Base-by-base conservation (phyloP, 2,113 vertebrate species). In the Agapornis roseicollis region DNA sequence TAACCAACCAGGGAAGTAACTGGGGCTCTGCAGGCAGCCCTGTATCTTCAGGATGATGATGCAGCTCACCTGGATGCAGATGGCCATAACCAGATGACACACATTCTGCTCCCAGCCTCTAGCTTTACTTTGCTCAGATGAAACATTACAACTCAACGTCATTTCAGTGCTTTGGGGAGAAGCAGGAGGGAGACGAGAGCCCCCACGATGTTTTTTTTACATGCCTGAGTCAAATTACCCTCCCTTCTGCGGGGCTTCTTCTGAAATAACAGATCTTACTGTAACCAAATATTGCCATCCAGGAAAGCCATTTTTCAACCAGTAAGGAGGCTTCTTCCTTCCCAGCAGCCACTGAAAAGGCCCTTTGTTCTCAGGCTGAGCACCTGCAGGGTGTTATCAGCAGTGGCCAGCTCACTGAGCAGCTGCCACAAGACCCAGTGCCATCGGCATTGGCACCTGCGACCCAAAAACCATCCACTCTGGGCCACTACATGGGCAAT, bases 361-460 rank as follows among this genome's bases (percentile, higher is more conserved):
- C 95, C 89, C 99, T 99, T 99, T 99, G 99, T 99, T 98, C 97
- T 90, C 82, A 0, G 90, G 81, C 88, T 80, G 98, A 98, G 98
- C 99, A 99, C 99, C 99, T 99, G 99, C 98, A 98, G 98, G 90
- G 97, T 82, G 97, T 97, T 98, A 98, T 98, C 97, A 89, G 85
- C 96, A 88, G 95, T 44, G 78, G 94, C 86, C 27, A 0, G 55
- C 2, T 3, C 5, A 3, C 20, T 14, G 76, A 92, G 82, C 93
- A 96, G 82, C 93, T 92, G 95, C 13, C 39, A 60, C 72, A 63
- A 63, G 94, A 90, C 92, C 93, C 78, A 23, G 23, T 85, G 80
- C n/a, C 94, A 68, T 25, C 73, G 71, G 86, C 61, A 37, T 64
- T 4, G 2, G 71, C 91, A 44, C 85, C 55, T 88, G 42, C 52